Conservation (phyloP, 2,888 invertebrate genomes). For the Anthophora plumipes region DNA sequence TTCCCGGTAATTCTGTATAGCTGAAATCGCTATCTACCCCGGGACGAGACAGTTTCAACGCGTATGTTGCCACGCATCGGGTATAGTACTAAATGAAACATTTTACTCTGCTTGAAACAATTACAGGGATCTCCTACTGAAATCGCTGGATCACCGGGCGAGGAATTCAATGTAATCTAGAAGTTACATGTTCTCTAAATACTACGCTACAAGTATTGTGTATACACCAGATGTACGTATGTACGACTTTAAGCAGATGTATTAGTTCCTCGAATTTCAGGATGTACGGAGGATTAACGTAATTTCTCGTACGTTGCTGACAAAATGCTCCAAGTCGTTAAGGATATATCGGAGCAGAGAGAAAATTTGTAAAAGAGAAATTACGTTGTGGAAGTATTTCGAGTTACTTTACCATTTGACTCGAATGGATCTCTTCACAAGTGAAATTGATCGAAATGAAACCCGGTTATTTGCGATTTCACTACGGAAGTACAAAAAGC, state of each 20-base stretch:
- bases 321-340: too few relatives aligned
- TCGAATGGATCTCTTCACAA: too few relatives aligned
- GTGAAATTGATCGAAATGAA: too few relatives aligned
- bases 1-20: conserved; percentile 26
- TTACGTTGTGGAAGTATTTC: too few relatives aligned
- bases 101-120: neutral
- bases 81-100: neutral
- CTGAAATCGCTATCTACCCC: neutral
- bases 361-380: too few relatives aligned
- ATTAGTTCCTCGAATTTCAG: neutral
- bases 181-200: neutral
- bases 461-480: too few relatives aligned
- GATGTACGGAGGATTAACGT: too few relatives aligned
- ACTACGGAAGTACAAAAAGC: too few relatives aligned
- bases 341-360: too few relatives aligned
- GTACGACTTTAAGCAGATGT: neutral
- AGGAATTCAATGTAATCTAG: neutral
- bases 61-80: neutral
- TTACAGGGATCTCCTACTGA: neutral
- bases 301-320: too few relatives aligned
- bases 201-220: neutral
- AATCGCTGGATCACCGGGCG: neutral
- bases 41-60: conserved; percentile 2
- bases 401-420: too few relatives aligned
- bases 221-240: too few relatives aligned